Conservation (phyloP, 1,140 invertebrate species). For the Zeugodacus cucurbitae region DNA sequence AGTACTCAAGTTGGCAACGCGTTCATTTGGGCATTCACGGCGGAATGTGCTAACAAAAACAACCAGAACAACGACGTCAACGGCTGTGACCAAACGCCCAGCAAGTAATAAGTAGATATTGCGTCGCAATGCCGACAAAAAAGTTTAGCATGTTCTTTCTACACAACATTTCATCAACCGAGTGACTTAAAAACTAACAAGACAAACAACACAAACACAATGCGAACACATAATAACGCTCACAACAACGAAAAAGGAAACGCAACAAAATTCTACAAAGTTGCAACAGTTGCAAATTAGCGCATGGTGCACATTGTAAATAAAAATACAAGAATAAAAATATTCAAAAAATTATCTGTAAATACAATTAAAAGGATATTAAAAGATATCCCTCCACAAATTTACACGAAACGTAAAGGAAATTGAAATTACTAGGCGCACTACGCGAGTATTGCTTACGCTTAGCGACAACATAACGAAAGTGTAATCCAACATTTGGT, state of each 20-base stretch:
- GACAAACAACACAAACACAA: not conserved
- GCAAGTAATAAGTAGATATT: not conserved
- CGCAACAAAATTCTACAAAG: not conserved
- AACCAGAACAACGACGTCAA: not conserved
- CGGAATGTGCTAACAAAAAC: not conserved
- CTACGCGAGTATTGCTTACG: too few relatives aligned
- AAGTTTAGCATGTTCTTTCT: not conserved
- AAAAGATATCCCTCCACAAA: not conserved
- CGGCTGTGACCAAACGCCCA: not conserved
- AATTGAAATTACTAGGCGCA: too few relatives aligned
- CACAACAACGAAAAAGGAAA: not conserved
- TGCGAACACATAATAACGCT: not conserved
- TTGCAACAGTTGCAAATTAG: constrained; percentile 22
- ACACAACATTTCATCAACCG: not conserved
- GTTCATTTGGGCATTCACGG: not conserved
- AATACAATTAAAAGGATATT: not conserved
- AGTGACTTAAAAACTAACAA: not conserved
- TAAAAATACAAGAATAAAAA: not conserved
- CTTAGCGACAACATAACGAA: too few relatives aligned
- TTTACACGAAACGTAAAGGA: not conserved
- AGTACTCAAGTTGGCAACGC: not conserved
- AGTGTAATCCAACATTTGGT: too few relatives aligned
- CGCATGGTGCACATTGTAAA: not conserved
- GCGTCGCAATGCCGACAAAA: not conserved
- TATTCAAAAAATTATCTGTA: not conserved